Evolutionary conservation across 2,888 invertebrate genomes (phyloP).

Genomic region (Melinaea menophilus): DNA sequence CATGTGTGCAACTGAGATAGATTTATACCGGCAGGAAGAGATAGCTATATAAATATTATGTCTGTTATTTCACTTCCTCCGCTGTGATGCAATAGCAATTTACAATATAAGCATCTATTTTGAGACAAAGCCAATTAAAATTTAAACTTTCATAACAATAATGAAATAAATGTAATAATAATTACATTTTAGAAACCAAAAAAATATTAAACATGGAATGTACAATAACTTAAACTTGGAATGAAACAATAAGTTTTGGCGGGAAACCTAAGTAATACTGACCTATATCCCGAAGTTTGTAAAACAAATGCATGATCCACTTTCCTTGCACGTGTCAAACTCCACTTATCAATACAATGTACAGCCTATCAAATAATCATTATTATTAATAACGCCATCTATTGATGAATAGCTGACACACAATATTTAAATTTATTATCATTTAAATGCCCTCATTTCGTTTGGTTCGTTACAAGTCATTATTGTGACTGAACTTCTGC

Average conservation of each 20-base stretch:
- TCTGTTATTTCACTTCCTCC: conserved; percentile 76
- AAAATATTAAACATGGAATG: conserved; percentile 1
- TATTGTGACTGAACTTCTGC: conserved; percentile 36
- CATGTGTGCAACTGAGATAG: conserved; percentile 62
- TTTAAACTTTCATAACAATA: conserved; percentile 43
- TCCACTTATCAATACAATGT: background rate
- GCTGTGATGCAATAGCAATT: conserved; percentile 75
- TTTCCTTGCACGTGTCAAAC: background rate
- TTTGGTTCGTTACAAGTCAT: conserved; percentile 50
- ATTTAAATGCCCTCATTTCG: conserved; percentile 56
- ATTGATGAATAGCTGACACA: conserved; percentile 55
- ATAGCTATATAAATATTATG: conserved; percentile 75
- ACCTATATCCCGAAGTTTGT: conserved; percentile 1
- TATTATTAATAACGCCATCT: conserved; percentile 57
- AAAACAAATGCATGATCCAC: background rate
- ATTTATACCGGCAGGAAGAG: conserved; percentile 55
- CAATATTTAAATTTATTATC: conserved; percentile 42
- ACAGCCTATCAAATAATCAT: conserved; percentile 4
- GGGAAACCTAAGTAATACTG: conserved; percentile 16
- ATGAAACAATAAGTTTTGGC: conserved; percentile 20
- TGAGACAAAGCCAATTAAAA: conserved; percentile 65
- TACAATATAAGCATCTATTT: conserved; percentile 66
- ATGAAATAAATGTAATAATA: conserved; percentile 11
- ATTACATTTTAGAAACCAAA: conserved; percentile 7
- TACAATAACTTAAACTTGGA: background rate